phyloP scores from a whole-genome alignment of 2,888 invertebrate genomes.

The Eristalis intricaria region DNA sequence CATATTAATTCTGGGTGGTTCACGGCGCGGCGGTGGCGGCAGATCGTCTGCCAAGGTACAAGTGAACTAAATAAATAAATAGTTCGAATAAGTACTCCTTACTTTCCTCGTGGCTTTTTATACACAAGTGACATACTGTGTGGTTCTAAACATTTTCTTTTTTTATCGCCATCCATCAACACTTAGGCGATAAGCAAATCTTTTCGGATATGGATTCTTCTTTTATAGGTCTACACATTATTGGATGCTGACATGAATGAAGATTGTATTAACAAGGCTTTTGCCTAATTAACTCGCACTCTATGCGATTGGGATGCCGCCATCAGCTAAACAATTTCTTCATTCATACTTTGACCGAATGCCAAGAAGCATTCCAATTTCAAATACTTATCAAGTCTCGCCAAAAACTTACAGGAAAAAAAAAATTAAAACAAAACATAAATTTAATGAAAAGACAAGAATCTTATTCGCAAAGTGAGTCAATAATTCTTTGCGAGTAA shows the following conservation, averaged over 20 bases:
- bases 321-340: not conserved
- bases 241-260: not conserved
- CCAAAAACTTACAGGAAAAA: not conserved
- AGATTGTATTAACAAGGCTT: not conserved
- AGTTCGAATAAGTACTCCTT: not conserved
- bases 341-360: not conserved
- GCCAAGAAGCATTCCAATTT: constrained; percentile 19
- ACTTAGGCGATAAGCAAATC: not conserved
- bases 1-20: not conserved
- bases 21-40: not conserved
- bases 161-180: not conserved
- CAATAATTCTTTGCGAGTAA: constrained; percentile 18
- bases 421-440: not conserved
- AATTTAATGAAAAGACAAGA: not conserved
- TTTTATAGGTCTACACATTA: not conserved
- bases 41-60: not conserved
- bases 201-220: not conserved
- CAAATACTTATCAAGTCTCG: constrained; percentile 13
- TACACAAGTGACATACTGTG: not conserved
- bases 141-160: not conserved
- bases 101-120: not conserved
- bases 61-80: not conserved
- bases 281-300: not conserved
- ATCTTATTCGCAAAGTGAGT: constrained; percentile 13
- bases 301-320: not conserved